Evolutionary conservation across 2,888 invertebrate genomes (phyloP).

Genomic region (Lycia hirtaria): DNA sequence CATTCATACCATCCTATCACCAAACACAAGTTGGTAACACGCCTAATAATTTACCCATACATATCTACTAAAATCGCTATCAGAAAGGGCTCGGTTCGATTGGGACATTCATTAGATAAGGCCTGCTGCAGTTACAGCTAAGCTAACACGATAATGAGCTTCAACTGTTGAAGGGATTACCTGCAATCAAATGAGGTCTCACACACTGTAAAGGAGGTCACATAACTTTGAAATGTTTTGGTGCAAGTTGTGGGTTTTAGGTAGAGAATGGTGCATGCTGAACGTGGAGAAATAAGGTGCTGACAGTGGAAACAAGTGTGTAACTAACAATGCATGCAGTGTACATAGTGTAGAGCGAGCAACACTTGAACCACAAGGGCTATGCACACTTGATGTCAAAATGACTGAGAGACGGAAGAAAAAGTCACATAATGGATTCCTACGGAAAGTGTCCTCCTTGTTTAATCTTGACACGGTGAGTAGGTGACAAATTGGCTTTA

Average conservation of each 20-base stretch:
- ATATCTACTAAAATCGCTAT: slow-evolving; percentile 80
- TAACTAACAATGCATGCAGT: slow-evolving; percentile 86
- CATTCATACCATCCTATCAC: slow-evolving; percentile 83
- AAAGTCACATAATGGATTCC: slow-evolving; percentile 89
- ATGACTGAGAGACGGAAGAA: slow-evolving; percentile 86
- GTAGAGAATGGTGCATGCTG: slow-evolving; percentile 84
- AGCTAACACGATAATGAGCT: slow-evolving; percentile 79
- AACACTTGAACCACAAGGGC: slow-evolving; percentile 66
- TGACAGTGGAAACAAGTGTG: slow-evolving; percentile 81
- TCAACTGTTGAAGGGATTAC: slow-evolving; percentile 63
- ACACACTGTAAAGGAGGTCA: slow-evolving; percentile 54
- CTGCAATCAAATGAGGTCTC: slow-evolving; percentile 50
- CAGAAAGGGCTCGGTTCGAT: slow-evolving; percentile 79
- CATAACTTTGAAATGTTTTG: slow-evolving; percentile 72
- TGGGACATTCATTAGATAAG: slow-evolving; percentile 76
- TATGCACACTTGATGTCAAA: slow-evolving; percentile 78
- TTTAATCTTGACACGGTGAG: slow-evolving; percentile 95
- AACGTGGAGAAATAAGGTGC: slow-evolving; percentile 74
- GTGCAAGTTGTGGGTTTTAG: slow-evolving; percentile 84
- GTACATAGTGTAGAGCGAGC: slow-evolving; percentile 82
- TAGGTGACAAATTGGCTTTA: slow-evolving; percentile 57
- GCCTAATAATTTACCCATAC: slow-evolving; percentile 73
- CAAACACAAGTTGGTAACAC: slow-evolving; percentile 76
- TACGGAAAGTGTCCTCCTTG: slow-evolving; percentile 94
- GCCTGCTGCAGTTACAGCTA: slow-evolving; percentile 68